Percentiles rank a stretch among this genome's conserved stretches.
These are phyloP conservation scores for Tonatia bakeri DNA, from an alignment of 2,113 vertebrate genomes.

Conservation along the genomic window DNA sequence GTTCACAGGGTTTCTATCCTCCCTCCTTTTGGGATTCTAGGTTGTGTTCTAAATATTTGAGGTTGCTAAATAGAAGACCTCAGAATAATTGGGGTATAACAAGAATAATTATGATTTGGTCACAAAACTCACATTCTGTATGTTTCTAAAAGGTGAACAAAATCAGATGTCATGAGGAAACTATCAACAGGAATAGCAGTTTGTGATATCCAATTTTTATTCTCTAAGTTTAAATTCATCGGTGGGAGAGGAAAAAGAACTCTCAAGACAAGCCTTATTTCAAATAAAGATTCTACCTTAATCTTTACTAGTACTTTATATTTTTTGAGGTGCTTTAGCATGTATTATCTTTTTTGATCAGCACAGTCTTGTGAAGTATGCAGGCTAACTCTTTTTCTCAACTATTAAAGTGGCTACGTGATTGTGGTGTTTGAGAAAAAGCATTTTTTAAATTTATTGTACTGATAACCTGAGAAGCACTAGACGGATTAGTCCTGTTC, in stretches of 20 bases:
- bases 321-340: conserved; percentile 32
- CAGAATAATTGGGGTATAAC: background rate
- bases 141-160: background rate
- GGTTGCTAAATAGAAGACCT: background rate
- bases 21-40: background rate
- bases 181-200: background rate
- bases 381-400: conserved; percentile 25
- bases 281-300: background rate
- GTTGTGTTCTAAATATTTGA: background rate
- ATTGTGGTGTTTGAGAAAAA: background rate
- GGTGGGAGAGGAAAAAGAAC: background rate
- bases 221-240: conserved; percentile 26
- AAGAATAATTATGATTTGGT: conserved; percentile 20
- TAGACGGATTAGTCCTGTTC: background rate
- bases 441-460: background rate
- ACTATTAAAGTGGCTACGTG: conserved; percentile 5
- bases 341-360: background rate
- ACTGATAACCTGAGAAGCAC: background rate
- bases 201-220: conserved; percentile 28
- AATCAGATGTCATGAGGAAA: background rate
- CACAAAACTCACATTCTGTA: background rate
- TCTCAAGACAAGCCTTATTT: background rate
- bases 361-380: background rate
- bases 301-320: background rate
- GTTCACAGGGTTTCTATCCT: background rate